Base-by-base conservation (phyloP, 35 echinoderm and acorn worm genomes). In the Lytechinus variegatus region DNA sequence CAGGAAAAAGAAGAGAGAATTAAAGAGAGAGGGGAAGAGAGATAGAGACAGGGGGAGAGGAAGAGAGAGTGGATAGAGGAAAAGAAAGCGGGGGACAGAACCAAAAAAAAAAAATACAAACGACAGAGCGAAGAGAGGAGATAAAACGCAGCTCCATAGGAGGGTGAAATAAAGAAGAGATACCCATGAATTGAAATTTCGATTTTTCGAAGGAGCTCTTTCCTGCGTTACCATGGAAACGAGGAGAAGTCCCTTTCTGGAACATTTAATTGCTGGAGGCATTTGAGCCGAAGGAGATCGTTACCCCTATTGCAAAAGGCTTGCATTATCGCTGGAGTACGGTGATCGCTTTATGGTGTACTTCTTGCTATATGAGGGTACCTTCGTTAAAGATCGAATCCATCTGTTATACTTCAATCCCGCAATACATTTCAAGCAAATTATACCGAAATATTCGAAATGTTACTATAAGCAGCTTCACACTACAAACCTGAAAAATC, bases 121-220 rank as follows among this genome's bases (percentile, higher is more conserved):
- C 12, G 9, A 60, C 10, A 60, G 57, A 60, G 6, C 10, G 8
- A 60, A 16, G 0, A 16, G 16, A 16, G 8, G 16, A 60, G 57
- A 60, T 3, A 60, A 9, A 10, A 60, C 10, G 57, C 10, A 60
- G 57, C 10, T 10, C 10, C 10, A 60, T 10, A 60, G 33, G 56
- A 58, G 56, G 12, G 56, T 9, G 12, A 58, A 13, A 58, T 9
- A 58, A 71, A 6, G 24, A 24, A 71, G 66, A 79, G 66, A 79
- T 16, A 79, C 19, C 16, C 21, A 24, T 79, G 66, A 79, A 79
- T n/a, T 79, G 66, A 79, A 79, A 79, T 79, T n/a, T 79, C 66
- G 66, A 79, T 79, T 79, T 79, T 79, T 79, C 19, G 66, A 79
- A 79, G 66, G 66, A 79, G 66, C 66, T 79, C 66, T 79, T 79